Base-by-base conservation (phyloP, 92 coral and sea anemone genomes). In the Palythoa grandiflora region DNA sequence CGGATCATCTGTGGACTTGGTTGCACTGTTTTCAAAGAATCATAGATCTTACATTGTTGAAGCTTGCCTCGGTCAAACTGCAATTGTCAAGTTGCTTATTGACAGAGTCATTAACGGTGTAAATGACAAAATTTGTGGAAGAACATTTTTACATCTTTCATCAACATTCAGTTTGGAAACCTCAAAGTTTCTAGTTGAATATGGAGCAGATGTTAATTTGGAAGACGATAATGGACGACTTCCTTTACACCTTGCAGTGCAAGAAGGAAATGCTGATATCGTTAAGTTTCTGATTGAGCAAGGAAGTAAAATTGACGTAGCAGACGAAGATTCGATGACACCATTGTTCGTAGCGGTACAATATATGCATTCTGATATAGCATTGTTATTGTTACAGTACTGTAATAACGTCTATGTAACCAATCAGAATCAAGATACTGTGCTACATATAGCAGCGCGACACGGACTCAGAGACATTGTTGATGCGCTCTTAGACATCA, bases 191-290 rank as follows among this genome's bases (percentile, higher is more conserved):
- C 74, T 80, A 9, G 68, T 57, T 54, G 71, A 55, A 60, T 80
- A 38, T 40, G 85, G 85, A 44, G 85, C 85, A 80, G 85, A 80
- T 80, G 74, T 80, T n/a, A 80, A 80, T 50, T 60, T 61, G 74
- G 44, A 47, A 63, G 54, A 48, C 63, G 60, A 63, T 6, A 15
- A 80, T 9, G 85, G 85, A 38, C n/a, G 47, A 2, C 73, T 80
- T 7, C 85, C 85, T 2, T 9, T 80, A 44, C 85, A 80, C 5
- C 59, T 65, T 16, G 85, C 74, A 16, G 85, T 55, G 2, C 37
- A 16, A 9, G 21, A 40, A 5, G 85, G 85, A 39, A 44, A 80
- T 19, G 36, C 20, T 17, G 85, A 80, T 47, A 39, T 48, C 11
- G 57, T 63, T 80, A 73, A n/a, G 38, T 66, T 80, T 40, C 70